These are phyloP conservation scores for Streptopelia turtur DNA, from an alignment of 2,797 vertebrate genomes.

Conservation along the genomic window DNA sequence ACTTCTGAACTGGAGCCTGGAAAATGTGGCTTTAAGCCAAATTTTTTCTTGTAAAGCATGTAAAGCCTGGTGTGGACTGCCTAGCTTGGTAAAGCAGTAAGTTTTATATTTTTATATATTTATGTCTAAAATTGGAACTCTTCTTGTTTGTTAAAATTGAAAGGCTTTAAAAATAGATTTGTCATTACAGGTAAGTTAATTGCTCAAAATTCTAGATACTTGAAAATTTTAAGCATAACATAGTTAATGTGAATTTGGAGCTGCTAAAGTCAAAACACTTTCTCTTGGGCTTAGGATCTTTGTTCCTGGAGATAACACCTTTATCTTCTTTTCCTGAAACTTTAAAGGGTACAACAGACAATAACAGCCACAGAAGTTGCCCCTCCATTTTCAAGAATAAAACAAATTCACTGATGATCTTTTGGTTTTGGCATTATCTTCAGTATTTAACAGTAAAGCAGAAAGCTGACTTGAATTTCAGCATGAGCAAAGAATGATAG, in stretches of 20 bases:
- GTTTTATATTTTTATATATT: not conserved
- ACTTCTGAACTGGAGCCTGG: not conserved
- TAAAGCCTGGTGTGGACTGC: not conserved
- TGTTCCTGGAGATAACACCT: not conserved
- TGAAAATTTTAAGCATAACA: not conserved
- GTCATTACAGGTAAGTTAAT: not conserved
- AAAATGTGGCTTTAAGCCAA: not conserved
- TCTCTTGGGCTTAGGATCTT: not conserved
- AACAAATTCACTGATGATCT: not conserved
- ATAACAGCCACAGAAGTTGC: not conserved
- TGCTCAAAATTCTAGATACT: not conserved
- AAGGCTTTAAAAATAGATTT: not conserved
- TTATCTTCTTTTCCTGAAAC: not conserved
- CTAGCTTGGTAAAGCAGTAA: not conserved
- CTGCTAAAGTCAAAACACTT: not conserved
- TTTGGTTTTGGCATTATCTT: slow-evolving; percentile 4
- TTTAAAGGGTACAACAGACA: not conserved
- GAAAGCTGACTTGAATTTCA: slow-evolving; percentile 9
- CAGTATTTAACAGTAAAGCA: not conserved
- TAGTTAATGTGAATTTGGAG: not conserved
- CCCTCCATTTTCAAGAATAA: not conserved
- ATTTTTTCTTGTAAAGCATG: not conserved
- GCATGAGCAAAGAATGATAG: not conserved
- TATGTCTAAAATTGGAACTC: not conserved
- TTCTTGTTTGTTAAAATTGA: not conserved